phyloP scores from a whole-genome alignment of 2,113 vertebrate genomes.

The Cichladusa arquata region DNA sequence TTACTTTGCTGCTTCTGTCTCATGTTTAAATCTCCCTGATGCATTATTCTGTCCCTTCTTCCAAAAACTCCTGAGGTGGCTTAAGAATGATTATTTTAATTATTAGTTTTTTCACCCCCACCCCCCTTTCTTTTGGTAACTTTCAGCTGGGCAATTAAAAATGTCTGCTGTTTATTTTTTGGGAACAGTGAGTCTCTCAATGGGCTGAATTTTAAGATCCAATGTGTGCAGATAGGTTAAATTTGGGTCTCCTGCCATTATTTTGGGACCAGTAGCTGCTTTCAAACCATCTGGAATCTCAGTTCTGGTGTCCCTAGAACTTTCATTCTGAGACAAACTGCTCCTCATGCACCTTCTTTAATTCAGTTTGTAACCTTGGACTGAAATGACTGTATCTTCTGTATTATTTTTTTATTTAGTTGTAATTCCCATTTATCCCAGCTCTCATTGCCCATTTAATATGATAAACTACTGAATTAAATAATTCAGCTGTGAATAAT shows the following conservation, averaged over 20 bases:
- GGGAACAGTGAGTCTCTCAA: background rate
- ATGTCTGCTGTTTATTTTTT: background rate
- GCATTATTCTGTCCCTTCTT: background rate
- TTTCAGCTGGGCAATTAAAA: background rate
- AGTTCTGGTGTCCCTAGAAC: background rate
- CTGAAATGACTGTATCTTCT: background rate
- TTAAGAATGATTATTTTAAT: background rate
- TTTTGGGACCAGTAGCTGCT: background rate
- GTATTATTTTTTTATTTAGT: background rate
- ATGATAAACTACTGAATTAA: background rate
- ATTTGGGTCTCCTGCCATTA: background rate
- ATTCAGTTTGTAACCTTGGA: background rate
- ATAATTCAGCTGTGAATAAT: background rate
- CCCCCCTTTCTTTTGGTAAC: background rate
- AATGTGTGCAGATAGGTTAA: background rate
- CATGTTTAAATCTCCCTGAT: background rate
- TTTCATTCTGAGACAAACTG: background rate
- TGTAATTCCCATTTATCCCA: background rate
- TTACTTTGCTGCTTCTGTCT: background rate
- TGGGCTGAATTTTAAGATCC: background rate
- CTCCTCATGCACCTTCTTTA: background rate
- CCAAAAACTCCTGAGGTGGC: background rate
- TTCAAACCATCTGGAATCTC: background rate
- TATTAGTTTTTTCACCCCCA: background rate
- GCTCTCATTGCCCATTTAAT: background rate